phyloP scores from a whole-genome alignment of 1,140 invertebrate genomes.

The Bombus waltoni region DNA sequence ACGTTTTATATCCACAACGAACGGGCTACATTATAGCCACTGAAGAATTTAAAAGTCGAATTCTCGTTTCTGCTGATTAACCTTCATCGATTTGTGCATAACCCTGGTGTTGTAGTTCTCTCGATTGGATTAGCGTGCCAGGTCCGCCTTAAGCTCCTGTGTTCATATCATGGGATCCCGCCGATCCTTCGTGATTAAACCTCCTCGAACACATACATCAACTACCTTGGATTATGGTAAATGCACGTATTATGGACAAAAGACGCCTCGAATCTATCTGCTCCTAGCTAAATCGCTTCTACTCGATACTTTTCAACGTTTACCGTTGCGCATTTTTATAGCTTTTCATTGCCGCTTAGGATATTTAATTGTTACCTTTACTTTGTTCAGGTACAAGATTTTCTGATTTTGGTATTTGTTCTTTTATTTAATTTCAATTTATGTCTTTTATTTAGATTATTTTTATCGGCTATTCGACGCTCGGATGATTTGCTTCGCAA shows the following conservation, averaged over 20 bases:
- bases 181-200: conserved; percentile 28
- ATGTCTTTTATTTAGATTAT: no score
- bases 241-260: not conserved
- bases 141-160: conserved; percentile 15
- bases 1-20: not conserved
- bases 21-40: not conserved
- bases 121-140: conserved; percentile 26
- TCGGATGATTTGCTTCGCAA: no score
- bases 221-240: not conserved
- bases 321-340: not conserved
- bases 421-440: no score
- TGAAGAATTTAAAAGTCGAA: not conserved
- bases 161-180: conserved; percentile 14
- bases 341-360: no score
- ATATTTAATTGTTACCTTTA: no score
- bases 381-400: no score
- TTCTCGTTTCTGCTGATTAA: conserved; percentile 4
- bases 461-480: no score
- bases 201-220: not conserved
- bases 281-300: not conserved
- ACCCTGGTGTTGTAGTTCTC: not conserved
- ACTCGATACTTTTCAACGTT: not conserved
- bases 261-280: not conserved
- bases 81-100: not conserved
- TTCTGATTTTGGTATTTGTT: no score